phyloP scores from a whole-genome alignment of 2,888 invertebrate species.

The Eulithis prunata region DNA sequence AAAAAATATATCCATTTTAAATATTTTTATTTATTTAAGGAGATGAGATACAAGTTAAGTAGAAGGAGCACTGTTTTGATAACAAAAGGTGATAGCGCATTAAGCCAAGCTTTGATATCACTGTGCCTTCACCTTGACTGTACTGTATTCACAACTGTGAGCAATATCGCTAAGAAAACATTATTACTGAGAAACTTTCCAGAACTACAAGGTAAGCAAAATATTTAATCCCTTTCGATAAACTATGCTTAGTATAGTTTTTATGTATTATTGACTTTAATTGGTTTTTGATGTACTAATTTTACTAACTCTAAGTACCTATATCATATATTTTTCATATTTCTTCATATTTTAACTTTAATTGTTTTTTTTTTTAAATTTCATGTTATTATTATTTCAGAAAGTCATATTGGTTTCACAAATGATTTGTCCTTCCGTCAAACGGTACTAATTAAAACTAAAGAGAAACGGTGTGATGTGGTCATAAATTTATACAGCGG shows the following conservation, averaged over 20 bases:
- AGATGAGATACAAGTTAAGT: constrained; percentile 2
- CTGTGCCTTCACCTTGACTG: constrained; percentile 29
- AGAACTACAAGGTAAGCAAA: constrained; percentile 22
- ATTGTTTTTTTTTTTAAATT: too few species aligned
- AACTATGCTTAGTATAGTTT: too few species aligned
- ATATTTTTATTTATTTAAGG: constrained; percentile 21
- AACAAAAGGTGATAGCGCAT: constrained; percentile 29
- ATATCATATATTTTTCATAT: too few species aligned
- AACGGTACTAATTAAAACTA: not conserved
- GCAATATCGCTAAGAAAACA: constrained; percentile 25
- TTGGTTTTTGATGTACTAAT: too few species aligned
- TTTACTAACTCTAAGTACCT: too few species aligned
- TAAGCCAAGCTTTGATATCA: constrained; percentile 39
- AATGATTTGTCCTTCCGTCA: not conserved
- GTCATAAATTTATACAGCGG: not conserved
- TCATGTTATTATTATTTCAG: not conserved
- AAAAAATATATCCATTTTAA: not conserved
- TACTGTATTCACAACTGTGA: constrained; percentile 34
- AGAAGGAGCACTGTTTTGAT: constrained; percentile 24
- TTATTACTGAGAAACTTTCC: constrained; percentile 22
- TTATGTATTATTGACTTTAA: too few species aligned
- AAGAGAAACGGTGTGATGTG: not conserved
- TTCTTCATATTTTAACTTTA: too few species aligned
- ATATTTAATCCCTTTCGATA: too few species aligned
- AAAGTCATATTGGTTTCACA: not conserved